Evolutionary conservation across 2,113 vertebrate species (phyloP).

Genomic region (Lamprologus sp.): DNA sequence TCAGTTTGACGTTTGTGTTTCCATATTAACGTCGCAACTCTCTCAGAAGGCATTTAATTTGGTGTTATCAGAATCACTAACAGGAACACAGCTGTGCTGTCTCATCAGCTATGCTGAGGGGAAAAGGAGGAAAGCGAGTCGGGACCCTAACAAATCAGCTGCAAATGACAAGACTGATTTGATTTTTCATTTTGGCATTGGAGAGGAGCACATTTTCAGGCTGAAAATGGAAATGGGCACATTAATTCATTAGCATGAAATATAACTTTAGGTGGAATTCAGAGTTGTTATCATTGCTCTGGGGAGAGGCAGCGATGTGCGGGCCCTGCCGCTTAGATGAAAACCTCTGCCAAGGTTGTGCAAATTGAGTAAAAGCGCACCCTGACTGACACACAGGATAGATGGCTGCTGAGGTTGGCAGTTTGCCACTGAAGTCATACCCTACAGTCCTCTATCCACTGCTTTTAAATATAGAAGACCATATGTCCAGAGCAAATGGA

Average conservation of each 20-base stretch:
- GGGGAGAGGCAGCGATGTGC: not conserved
- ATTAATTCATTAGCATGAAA: conserved; percentile 57
- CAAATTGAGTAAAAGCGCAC: conserved; percentile 19
- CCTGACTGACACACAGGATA: conserved; percentile 4
- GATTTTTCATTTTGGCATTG: conserved; percentile 30
- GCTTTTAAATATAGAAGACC: conserved; percentile 30
- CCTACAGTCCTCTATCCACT: not conserved
- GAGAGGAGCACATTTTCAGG: conserved; percentile 25
- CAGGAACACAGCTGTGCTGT: conserved; percentile 58
- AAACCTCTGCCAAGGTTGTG: conserved; percentile 11
- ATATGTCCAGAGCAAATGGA: conserved; percentile 17
- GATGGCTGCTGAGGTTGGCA: not conserved
- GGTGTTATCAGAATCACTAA: conserved; percentile 31
- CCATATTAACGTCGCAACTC: conserved; percentile 15
- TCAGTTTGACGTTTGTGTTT: conserved; percentile 34
- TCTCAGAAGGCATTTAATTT: conserved; percentile 39
- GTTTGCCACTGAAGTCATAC: not conserved
- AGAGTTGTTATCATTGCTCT: conserved; percentile 29
- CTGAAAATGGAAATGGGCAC: conserved; percentile 26
- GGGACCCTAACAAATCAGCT: conserved; percentile 44
- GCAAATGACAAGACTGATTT: conserved; percentile 41
- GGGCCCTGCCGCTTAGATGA: not conserved
- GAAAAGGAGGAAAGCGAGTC: not conserved
- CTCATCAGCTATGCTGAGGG: conserved; percentile 24
- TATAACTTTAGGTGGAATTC: conserved; percentile 33